phyloP scores from a whole-genome alignment of 2,888 invertebrate genomes.

The Schizaphis graminum region DNA sequence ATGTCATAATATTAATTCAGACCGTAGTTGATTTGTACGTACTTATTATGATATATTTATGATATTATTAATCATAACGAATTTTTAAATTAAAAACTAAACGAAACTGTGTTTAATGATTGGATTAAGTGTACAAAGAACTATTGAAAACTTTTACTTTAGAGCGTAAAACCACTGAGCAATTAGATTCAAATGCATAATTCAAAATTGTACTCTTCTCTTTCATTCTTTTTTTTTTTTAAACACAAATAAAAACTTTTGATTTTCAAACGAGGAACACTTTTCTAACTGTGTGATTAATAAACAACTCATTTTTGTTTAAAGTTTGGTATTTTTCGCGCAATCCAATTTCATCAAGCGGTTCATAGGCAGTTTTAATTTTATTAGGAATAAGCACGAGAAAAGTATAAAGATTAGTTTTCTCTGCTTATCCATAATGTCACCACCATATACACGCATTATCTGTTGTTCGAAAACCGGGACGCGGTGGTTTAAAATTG shows the following conservation, averaged over 20 bases:
- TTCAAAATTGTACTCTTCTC: not conserved
- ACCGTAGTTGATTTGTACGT: not conserved
- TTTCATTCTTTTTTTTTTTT: not conserved
- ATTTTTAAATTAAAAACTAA: not conserved
- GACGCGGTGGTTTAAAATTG: slow-evolving; percentile 22
- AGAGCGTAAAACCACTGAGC: not conserved
- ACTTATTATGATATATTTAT: no score
- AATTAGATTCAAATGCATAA: not conserved
- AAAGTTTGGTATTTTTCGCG: not conserved
- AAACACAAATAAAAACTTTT: slow-evolving; percentile 26
- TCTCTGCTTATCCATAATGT: not conserved
- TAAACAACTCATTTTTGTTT: slow-evolving; percentile 21
- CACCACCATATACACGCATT: not conserved
- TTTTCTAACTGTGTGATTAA: not conserved
- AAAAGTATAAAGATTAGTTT: not conserved
- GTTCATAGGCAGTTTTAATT: slow-evolving; percentile 23
- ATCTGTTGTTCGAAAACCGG: not conserved
- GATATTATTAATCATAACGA: not conserved
- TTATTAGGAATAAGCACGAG: not conserved
- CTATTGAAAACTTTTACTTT: not conserved
- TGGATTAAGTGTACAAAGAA: not conserved
- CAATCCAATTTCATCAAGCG: slow-evolving; percentile 31
- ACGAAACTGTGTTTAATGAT: not conserved
- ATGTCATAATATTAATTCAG: not conserved
- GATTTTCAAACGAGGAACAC: not conserved